Evolutionary conservation across 2,797 vertebrate genomes (phyloP).

Genomic region (Brachyalestes nurse): DNA sequence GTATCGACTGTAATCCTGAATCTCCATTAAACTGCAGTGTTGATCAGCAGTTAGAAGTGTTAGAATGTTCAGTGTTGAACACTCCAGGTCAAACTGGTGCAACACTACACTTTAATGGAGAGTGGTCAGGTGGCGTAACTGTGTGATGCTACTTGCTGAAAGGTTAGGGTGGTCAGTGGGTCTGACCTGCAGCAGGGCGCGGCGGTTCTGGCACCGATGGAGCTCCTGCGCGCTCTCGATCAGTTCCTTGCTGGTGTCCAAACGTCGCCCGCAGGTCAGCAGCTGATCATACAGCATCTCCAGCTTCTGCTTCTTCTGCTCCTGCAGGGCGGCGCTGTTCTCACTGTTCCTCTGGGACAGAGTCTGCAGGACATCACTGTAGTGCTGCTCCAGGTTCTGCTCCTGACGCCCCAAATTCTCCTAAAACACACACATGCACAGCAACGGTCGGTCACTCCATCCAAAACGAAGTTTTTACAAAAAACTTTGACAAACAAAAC

Average conservation of each 20-base stretch:
- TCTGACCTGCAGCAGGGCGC: constrained; percentile 87
- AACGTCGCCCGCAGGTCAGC: constrained; percentile 85
- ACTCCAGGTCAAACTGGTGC: too few relatives aligned
- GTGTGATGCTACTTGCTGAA: too few relatives aligned
- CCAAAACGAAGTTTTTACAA: too few relatives aligned
- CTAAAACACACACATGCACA: constrained; percentile 69
- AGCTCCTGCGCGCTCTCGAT: constrained; percentile 87
- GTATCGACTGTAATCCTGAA: too few relatives aligned
- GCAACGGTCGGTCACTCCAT: too few relatives aligned
- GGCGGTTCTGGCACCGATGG: constrained; percentile 81
- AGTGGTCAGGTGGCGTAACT: too few relatives aligned
- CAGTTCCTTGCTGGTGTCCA: constrained; percentile 88
- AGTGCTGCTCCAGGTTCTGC: constrained; percentile 92
- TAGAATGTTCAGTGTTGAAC: too few relatives aligned
- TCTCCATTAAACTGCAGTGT: too few relatives aligned
- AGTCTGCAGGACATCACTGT: constrained; percentile 88
- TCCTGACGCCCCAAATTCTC: constrained; percentile 94
- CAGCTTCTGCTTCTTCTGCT: constrained; percentile 90
- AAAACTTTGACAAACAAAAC: too few relatives aligned
- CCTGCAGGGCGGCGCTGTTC: constrained; percentile 79
- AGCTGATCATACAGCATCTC: constrained; percentile 88
- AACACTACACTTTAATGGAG: too few relatives aligned
- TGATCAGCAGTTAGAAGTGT: too few relatives aligned
- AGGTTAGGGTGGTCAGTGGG: too few relatives aligned
- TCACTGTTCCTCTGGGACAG: constrained; percentile 87